These are phyloP conservation scores for Urophycis tenuis DNA, from an alignment of 2,797 vertebrate species.

Conservation along the genomic window DNA sequence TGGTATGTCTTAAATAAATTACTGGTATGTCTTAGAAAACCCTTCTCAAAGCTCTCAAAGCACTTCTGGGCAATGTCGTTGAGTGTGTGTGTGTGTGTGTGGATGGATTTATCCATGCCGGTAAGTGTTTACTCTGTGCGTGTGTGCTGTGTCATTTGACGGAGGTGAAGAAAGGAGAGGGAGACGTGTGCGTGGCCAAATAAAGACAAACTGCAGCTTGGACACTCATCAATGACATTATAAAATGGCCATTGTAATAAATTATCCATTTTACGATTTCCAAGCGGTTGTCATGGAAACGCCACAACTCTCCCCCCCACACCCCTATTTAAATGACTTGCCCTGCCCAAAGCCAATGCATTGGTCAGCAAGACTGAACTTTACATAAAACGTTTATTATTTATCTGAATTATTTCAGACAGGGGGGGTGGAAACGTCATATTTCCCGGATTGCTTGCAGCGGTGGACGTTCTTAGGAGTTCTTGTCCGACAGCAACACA, in stretches of 20 bases:
- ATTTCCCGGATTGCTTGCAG: constrained; percentile 30
- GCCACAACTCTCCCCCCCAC: background rate
- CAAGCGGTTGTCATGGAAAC: constrained; percentile 29
- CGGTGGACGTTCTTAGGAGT: constrained; percentile 10
- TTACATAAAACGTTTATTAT: constrained; percentile 7
- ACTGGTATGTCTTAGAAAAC: too few relatives aligned
- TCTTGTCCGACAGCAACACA: too few relatives aligned
- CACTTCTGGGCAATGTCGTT: background rate
- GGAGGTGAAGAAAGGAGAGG: constrained; percentile 40
- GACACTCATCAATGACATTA: constrained; percentile 30
- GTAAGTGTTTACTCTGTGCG: background rate
- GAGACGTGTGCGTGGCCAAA: constrained; percentile 22
- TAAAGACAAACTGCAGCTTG: constrained; percentile 47
- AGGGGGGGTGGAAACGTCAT: background rate
- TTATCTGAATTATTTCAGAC: constrained; percentile 17
- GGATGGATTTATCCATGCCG: background rate
- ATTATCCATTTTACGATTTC: constrained; percentile 51
- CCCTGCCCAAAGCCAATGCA: background rate
- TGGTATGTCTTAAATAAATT: too few relatives aligned
- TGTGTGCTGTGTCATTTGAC: constrained; percentile 37
- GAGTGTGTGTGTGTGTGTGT: background rate
- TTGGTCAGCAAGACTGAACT: background rate
- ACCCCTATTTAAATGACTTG: background rate
- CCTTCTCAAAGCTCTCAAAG: background rate
- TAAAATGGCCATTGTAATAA: constrained; percentile 44